Percentiles rank a stretch among this genome's conserved stretches.
Evolutionary conservation across 2,888 invertebrate species (phyloP).

Genomic region (Terebella lapidaria): DNA sequence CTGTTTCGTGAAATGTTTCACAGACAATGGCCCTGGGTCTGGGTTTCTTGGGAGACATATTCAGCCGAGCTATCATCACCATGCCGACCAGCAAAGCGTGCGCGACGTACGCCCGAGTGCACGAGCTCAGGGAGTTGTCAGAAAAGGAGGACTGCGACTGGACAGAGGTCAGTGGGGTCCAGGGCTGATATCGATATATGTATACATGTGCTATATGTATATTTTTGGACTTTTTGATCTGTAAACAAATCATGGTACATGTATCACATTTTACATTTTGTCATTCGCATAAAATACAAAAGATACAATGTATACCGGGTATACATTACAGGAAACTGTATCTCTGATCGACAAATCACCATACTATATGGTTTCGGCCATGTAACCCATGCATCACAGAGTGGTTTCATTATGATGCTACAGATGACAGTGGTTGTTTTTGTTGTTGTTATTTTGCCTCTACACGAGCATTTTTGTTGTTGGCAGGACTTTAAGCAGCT

Average conservation of each 20-base stretch:
- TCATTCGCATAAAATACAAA: no score
- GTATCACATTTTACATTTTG: no score
- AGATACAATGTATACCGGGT: no score
- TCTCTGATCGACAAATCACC: no score
- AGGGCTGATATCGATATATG: background rate
- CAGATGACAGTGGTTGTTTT: no score
- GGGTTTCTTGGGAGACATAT: constrained; percentile 71
- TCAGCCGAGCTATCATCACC: constrained; percentile 72
- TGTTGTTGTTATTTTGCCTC: no score
- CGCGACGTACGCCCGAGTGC: constrained; percentile 65
- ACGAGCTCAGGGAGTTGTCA: constrained; percentile 33
- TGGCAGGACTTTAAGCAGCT: constrained; percentile 34
- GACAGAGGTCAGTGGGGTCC: constrained; percentile 17
- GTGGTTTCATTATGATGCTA: no score
- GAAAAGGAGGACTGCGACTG: constrained; percentile 15
- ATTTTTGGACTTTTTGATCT: background rate
- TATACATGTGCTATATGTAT: background rate
- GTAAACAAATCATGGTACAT: no score
- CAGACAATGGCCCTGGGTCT: constrained; percentile 65
- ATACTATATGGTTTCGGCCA: no score
- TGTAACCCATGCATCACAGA: no score
- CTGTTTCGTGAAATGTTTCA: background rate
- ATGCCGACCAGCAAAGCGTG: constrained; percentile 79
- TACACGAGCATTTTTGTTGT: no score
- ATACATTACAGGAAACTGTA: no score